Percentiles rank a stretch among this genome's conserved stretches.
phyloP scores from a whole-genome alignment of 2,113 vertebrate species.

The Calidris pygmaea region DNA sequence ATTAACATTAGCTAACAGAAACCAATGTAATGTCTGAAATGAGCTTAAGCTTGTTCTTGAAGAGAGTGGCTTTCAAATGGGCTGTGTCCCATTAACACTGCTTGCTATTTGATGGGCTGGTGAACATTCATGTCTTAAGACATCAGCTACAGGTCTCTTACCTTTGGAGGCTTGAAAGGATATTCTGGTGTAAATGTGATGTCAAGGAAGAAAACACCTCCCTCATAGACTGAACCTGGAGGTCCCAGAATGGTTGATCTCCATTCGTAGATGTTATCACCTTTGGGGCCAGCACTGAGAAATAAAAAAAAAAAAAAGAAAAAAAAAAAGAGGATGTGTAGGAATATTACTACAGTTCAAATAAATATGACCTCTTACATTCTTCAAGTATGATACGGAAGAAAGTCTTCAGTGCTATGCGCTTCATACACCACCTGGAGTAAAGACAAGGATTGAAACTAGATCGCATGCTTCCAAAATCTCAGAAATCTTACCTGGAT shows the following conservation, averaged over 20 bases:
- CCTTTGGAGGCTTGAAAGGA: constrained; percentile 97
- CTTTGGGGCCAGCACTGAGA: constrained; percentile 91
- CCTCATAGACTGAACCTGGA: constrained; percentile 93
- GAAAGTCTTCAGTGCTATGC: not conserved
- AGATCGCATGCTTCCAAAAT: not conserved
- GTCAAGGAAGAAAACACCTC: constrained; percentile 94
- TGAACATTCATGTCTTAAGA: not conserved
- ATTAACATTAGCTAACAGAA: not conserved
- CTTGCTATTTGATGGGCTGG: not conserved
- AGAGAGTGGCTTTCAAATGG: not conserved
- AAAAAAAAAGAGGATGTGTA: not conserved
- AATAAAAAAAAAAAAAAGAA: not conserved
- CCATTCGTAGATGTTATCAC: constrained; percentile 97
- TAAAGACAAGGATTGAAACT: not conserved
- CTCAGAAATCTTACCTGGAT: not conserved
- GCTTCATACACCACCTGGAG: not conserved
- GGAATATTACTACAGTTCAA: not conserved
- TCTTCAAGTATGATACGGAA: not conserved
- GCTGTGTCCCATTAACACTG: not conserved
- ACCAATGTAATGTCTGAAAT: not conserved
- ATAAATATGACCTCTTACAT: not conserved
- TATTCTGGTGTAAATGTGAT: constrained; percentile 96
- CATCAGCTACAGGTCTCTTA: constrained; percentile 56
- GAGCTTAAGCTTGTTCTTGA: not conserved
- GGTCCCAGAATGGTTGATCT: constrained; percentile 95